These are phyloP conservation scores for Macaria liturata DNA, from an alignment of 2,888 invertebrate genomes.

Conservation along the genomic window DNA sequence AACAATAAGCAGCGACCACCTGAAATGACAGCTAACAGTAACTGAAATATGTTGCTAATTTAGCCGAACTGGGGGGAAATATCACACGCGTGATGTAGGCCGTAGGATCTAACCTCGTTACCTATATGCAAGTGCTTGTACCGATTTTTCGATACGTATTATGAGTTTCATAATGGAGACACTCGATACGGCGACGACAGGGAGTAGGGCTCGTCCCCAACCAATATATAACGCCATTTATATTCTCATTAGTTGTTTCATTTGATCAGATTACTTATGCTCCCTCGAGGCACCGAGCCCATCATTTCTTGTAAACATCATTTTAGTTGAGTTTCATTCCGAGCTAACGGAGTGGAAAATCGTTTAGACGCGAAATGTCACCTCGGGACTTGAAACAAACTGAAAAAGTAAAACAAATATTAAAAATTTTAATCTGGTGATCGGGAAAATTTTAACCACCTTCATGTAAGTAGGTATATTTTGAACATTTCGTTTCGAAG, in stretches of 20 bases:
- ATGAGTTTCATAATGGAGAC: constrained; percentile 32
- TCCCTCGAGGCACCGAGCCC: constrained; percentile 65
- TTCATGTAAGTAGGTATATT: too few species aligned
- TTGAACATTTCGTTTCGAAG: background rate
- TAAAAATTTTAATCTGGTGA: too few species aligned
- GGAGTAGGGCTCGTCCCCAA: constrained; percentile 59
- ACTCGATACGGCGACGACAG: constrained; percentile 37
- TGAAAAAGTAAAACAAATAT: too few species aligned
- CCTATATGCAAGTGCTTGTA: constrained; percentile 7
- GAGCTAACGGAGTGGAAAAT: constrained; percentile 56
- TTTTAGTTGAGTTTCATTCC: constrained; percentile 57
- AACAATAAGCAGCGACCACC: constrained; percentile 27
- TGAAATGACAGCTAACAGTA: constrained; percentile 28
- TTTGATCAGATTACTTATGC: constrained; percentile 71
- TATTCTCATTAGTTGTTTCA: constrained; percentile 78
- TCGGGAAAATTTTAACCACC: too few species aligned
- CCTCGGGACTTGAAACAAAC: constrained; percentile 1
- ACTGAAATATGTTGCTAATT: constrained; percentile 24
- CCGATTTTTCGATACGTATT: background rate
- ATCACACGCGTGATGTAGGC: constrained; percentile 1
- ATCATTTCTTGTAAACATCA: constrained; percentile 65
- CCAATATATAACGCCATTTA: constrained; percentile 77
- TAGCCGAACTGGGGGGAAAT: constrained; percentile 12
- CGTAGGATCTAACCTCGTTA: background rate
- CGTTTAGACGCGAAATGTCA: constrained; percentile 38